Percentiles rank a stretch among this genome's conserved stretches.
phyloP scores from a whole-genome alignment of 2,113 vertebrate species.

The Pardalotus punctatus region DNA sequence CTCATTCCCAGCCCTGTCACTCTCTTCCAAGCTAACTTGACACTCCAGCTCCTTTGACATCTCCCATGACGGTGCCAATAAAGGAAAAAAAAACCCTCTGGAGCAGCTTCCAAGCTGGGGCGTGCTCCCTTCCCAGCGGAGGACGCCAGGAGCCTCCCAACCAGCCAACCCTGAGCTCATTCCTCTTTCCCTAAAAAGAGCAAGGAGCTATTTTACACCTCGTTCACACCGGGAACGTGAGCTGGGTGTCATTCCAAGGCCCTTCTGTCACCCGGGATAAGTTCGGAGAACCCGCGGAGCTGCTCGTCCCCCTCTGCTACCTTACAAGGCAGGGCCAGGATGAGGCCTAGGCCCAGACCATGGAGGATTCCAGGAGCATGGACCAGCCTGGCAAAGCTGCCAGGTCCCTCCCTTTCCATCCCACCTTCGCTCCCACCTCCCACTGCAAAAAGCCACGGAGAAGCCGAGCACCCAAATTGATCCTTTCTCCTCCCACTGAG shows the following conservation, averaged over 20 bases:
- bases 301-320: not conserved
- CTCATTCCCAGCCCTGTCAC: not conserved
- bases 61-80: not conserved
- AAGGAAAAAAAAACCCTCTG: not conserved
- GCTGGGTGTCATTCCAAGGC: constrained; percentile 36
- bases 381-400: not conserved
- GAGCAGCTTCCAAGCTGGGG: not conserved
- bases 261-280: constrained; percentile 7
- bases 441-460: accelerated
- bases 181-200: constrained; percentile 48
- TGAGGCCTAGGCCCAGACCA: not conserved
- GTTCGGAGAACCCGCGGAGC: not conserved
- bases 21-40: not conserved
- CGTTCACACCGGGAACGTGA: not conserved
- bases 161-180: not conserved
- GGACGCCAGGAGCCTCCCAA: not conserved
- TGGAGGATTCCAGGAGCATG: not conserved
- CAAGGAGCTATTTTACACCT: constrained; percentile 52
- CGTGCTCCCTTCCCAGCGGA: not conserved
- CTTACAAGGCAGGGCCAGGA: constrained; percentile 40
- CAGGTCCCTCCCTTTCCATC: not conserved
- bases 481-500: not conserved
- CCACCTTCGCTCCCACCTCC: not conserved
- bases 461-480: accelerated
- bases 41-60: not conserved